Conservation (phyloP, 2,888 invertebrate genomes). For the Athetis lepigone region DNA sequence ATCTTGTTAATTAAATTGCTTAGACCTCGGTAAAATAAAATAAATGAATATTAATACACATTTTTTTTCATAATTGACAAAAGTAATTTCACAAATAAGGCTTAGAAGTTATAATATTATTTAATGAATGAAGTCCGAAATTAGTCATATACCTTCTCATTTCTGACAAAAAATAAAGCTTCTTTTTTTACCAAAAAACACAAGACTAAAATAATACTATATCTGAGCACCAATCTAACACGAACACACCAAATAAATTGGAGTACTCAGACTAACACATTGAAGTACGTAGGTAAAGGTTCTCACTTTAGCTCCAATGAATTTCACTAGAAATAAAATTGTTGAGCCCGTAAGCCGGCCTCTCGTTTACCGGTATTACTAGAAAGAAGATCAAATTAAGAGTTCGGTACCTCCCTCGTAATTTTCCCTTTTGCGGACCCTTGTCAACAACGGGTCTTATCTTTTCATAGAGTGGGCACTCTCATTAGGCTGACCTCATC, state of each 20-base stretch:
- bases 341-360: constrained; percentile 45
- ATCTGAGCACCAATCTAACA: constrained; percentile 18
- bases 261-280: constrained; percentile 20
- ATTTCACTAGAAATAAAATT: constrained; percentile 57
- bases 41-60: neutral
- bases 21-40: no score
- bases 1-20: no score
- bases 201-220: constrained; percentile 16
- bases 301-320: constrained; percentile 33
- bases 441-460: constrained; percentile 81
- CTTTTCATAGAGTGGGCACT: constrained; percentile 73
- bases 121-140: constrained; percentile 1
- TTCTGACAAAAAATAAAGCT: constrained; percentile 20
- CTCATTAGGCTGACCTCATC: constrained; percentile 80
- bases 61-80: neutral
- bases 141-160: neutral
- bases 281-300: constrained; percentile 6
- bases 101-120: constrained; percentile 2
- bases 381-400: constrained; percentile 80
- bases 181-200: neutral
- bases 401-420: constrained; percentile 79
- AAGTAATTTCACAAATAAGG: neutral
- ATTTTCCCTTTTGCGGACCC: constrained; percentile 83
- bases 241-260: constrained; percentile 26
- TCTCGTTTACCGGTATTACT: constrained; percentile 75